Conservation (phyloP, 1,140 invertebrate genomes). For the Ooceraea biroi region DNA sequence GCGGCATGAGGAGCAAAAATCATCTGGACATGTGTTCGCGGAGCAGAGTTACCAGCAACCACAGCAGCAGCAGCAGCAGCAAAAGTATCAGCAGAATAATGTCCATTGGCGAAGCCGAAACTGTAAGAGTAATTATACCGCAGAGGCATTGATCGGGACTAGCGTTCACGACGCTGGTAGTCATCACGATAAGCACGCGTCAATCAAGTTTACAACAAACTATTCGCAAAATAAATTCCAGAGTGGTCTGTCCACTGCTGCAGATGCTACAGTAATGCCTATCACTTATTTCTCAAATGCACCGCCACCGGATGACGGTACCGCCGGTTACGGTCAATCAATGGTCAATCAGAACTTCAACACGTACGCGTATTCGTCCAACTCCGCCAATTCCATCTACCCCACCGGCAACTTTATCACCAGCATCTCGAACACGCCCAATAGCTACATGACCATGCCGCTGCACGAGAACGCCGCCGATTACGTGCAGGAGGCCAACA, state of each 20-base stretch:
- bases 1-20: constrained; percentile 83
- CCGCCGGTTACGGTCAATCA: constrained; percentile 80
- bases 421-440: constrained; percentile 83
- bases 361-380: constrained; percentile 83
- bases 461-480: constrained; percentile 83
- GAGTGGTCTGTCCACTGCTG: constrained; percentile 71
- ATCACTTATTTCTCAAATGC: constrained; percentile 85
- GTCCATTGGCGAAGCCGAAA: constrained; percentile 83
- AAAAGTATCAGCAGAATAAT: constrained; percentile 84
- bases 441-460: constrained; percentile 84
- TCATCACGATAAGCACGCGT: constrained; percentile 81
- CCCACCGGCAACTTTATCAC: constrained; percentile 84
- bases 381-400: constrained; percentile 83
- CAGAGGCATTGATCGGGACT: constrained; percentile 87
- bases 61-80: constrained; percentile 72
- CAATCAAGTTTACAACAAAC: constrained; percentile 81
- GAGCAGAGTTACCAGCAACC: constrained; percentile 81
- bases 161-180: constrained; percentile 81
- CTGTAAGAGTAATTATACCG: constrained; percentile 88
- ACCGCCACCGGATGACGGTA: constrained; percentile 74
- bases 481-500: constrained; percentile 82
- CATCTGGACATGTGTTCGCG: constrained; percentile 72
- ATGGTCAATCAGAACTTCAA: constrained; percentile 85
- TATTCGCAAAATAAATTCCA: constrained; percentile 84
- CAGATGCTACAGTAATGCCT: constrained; percentile 80